phyloP scores from a whole-genome alignment of 1,140 invertebrate species.

The Bradysia coprophila region DNA sequence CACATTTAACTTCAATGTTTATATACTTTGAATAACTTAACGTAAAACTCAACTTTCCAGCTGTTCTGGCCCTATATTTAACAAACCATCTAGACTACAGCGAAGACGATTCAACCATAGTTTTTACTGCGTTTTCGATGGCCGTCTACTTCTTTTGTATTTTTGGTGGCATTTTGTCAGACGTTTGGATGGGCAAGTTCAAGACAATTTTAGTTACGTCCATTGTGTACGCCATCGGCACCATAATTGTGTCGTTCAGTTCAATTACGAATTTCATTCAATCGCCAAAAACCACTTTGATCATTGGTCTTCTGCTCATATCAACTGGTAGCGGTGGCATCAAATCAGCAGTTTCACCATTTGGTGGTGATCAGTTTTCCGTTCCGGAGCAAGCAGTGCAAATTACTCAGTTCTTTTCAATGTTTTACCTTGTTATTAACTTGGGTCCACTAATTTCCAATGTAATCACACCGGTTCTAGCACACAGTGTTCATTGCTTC shows the following conservation, averaged over 20 bases:
- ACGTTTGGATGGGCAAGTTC: slow-evolving; percentile 73
- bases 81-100: slow-evolving; percentile 40
- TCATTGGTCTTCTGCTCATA: slow-evolving; percentile 30
- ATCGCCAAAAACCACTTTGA: not conserved
- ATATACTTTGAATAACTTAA: too few species aligned
- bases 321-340: slow-evolving; percentile 60
- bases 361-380: slow-evolving; percentile 66
- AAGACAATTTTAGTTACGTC: slow-evolving; percentile 52
- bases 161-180: slow-evolving; percentile 72
- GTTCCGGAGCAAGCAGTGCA: slow-evolving; percentile 36
- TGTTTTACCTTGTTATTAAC: slow-evolving; percentile 72
- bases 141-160: slow-evolving; percentile 78
- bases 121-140: slow-evolving; percentile 69
- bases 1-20: too few species aligned
- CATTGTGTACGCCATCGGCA: slow-evolving; percentile 50
- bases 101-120: slow-evolving; percentile 48
- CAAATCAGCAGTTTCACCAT: slow-evolving; percentile 67
- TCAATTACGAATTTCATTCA: not conserved
- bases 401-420: slow-evolving; percentile 50
- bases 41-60: too few species aligned
- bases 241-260: slow-evolving; percentile 33
- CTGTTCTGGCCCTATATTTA: slow-evolving; percentile 66
- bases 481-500: slow-evolving; percentile 48
- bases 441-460: slow-evolving; percentile 59
- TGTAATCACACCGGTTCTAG: slow-evolving; percentile 53